A percentile compares a stretch with the other conserved stretches of the same genome.
phyloP scores from a whole-genome alignment of 2,113 vertebrate genomes.

The Anolis sagrei region DNA sequence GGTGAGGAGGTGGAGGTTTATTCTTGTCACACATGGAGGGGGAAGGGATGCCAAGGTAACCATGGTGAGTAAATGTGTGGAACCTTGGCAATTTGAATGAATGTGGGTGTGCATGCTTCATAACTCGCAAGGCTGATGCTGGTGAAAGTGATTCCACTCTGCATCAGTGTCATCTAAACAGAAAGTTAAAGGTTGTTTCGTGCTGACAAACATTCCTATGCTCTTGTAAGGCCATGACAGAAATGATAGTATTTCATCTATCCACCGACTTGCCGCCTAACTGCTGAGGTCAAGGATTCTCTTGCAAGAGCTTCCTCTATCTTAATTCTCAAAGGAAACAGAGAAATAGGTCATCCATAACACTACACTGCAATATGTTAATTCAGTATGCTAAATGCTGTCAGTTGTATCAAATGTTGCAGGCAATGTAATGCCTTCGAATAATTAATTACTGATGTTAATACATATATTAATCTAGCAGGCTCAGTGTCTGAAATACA shows the following conservation, averaged over 20 bases:
- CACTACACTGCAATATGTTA: slow-evolving; percentile 3
- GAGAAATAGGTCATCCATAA: slow-evolving; percentile 66
- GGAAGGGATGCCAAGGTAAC: background rate
- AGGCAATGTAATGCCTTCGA: slow-evolving; percentile 46
- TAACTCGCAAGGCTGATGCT: slow-evolving; percentile 70
- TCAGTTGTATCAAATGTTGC: slow-evolving; percentile 43
- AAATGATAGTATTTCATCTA: slow-evolving; percentile 52
- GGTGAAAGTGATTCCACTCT: slow-evolving; percentile 55
- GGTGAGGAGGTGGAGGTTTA: background rate
- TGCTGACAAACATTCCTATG: slow-evolving; percentile 48
- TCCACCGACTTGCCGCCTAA: slow-evolving; percentile 52
- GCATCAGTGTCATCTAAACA: slow-evolving; percentile 56
- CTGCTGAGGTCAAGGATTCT: slow-evolving; percentile 53
- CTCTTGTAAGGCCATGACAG: slow-evolving; percentile 56
- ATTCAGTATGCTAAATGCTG: slow-evolving; percentile 42
- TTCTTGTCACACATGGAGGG: background rate
- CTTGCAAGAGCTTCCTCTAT: slow-evolving; percentile 41
- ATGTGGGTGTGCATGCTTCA: slow-evolving; percentile 4
- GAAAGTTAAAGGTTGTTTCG: slow-evolving; percentile 54
- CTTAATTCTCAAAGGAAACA: slow-evolving; percentile 66
- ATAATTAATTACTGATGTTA: slow-evolving; percentile 48
- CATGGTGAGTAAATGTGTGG: background rate
- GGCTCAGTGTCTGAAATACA: slow-evolving; percentile 46
- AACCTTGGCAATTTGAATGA: background rate
- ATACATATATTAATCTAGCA: slow-evolving; percentile 47